phyloP scores from a whole-genome alignment of 2,113 vertebrate genomes.

The Amphiprion percula region DNA sequence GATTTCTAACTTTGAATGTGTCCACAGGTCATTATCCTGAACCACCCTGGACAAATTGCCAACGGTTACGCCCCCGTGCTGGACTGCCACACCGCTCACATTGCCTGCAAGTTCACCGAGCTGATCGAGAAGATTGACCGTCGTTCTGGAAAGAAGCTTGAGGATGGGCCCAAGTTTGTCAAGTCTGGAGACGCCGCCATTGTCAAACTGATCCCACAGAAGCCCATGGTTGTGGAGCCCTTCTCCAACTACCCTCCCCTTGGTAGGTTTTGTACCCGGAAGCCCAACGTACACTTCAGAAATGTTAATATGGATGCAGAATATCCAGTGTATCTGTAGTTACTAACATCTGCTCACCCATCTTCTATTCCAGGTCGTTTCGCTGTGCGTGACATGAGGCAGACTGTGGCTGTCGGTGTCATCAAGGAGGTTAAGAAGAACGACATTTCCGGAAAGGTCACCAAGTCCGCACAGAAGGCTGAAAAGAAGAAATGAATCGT shows the following conservation, averaged over 20 bases:
- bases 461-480: constrained; percentile 86
- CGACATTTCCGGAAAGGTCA: constrained; percentile 79
- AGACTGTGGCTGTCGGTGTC: constrained; percentile 88
- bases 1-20: neutral
- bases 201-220: constrained; percentile 83
- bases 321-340: rapidly evolving
- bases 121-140: constrained; percentile 88
- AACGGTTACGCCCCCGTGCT: constrained; percentile 85
- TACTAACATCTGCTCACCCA: neutral
- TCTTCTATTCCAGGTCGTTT: constrained; percentile 80
- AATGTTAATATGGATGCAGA: too few relatives aligned
- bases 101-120: constrained; percentile 87
- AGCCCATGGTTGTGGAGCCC: constrained; percentile 88
- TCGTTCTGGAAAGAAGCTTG: constrained; percentile 88
- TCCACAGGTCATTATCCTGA: constrained; percentile 87
- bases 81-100: constrained; percentile 88
- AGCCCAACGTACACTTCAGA: rapidly evolving
- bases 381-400: constrained; percentile 89
- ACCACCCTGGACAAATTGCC: constrained; percentile 87
- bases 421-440: constrained; percentile 85
- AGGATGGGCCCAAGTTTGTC: constrained; percentile 85
- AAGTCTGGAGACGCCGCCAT: constrained; percentile 87
- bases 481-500: constrained; percentile 84
- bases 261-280: constrained; percentile 62
- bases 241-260: constrained; percentile 86